A percentile compares a stretch with the other conserved stretches of the same genome.
phyloP scores from a whole-genome alignment of 2,888 invertebrate species.

The Clanis bilineata region DNA sequence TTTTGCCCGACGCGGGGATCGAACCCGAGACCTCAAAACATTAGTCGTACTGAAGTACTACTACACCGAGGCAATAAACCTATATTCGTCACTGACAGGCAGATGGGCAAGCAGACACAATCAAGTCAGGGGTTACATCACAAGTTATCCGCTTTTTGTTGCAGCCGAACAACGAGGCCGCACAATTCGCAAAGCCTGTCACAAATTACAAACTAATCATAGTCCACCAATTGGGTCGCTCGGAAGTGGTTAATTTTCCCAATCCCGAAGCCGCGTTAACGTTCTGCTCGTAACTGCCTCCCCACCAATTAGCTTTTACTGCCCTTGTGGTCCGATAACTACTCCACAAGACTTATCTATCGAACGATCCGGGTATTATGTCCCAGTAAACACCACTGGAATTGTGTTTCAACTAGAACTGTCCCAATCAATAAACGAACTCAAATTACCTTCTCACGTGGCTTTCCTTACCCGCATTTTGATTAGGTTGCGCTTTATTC shows the following conservation, averaged over 20 bases:
- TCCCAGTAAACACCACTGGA: conserved; percentile 19
- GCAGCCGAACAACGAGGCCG: conserved; percentile 23
- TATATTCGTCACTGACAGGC: not conserved
- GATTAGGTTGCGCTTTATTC: not conserved
- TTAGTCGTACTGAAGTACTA: no score
- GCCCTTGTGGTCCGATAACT: conserved; percentile 75
- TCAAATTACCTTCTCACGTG: conserved; percentile 3
- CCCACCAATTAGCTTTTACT: conserved; percentile 78
- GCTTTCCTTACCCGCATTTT: not conserved
- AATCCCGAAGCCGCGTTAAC: conserved; percentile 63
- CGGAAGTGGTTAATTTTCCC: conserved; percentile 75
- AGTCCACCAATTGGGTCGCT: conserved; percentile 65
- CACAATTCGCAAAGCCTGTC: conserved; percentile 46
- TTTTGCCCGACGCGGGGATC: no score
- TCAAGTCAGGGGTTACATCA: not conserved
- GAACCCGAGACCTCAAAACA: no score
- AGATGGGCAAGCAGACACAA: not conserved
- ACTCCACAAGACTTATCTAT: conserved; percentile 70
- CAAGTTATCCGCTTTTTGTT: not conserved
- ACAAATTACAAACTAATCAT: conserved; percentile 72
- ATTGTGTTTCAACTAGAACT: conserved; percentile 16
- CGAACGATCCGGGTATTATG: conserved; percentile 58
- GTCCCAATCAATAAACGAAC: conserved; percentile 16
- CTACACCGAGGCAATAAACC: no score
- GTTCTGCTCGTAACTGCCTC: conserved; percentile 59